These are phyloP conservation scores for Emys orbicularis DNA, from an alignment of 2,797 vertebrate genomes.

Conservation along the genomic window DNA sequence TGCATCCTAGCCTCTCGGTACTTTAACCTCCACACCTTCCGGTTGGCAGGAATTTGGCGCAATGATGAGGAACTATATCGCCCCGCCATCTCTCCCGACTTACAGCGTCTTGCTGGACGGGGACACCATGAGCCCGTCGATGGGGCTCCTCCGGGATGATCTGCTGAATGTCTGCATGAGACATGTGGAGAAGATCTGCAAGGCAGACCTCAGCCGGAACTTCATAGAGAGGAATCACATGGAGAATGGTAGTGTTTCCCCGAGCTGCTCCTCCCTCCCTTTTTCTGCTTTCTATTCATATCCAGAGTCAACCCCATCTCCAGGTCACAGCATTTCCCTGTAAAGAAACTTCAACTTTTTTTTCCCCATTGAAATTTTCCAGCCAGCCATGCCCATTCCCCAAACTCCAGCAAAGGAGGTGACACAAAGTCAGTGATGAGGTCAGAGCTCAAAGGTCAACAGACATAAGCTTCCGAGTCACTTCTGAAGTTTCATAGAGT, in stretches of 20 bases:
- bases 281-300: background rate
- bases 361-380: background rate
- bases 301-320: background rate
- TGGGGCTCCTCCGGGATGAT: constrained; percentile 82
- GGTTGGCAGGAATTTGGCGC: constrained; percentile 82
- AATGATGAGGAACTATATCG: constrained; percentile 83
- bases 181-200: constrained; percentile 84
- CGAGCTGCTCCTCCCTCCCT: background rate
- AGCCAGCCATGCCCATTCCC: background rate
- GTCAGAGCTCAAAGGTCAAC: background rate
- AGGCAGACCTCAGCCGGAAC: constrained; percentile 81
- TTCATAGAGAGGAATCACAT: constrained; percentile 85
- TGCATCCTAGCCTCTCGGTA: fast-evolving
- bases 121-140: constrained; percentile 83
- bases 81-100: constrained; percentile 83
- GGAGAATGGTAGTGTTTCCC: constrained; percentile 77
- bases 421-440: background rate
- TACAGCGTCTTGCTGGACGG: constrained; percentile 84
- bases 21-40: background rate
- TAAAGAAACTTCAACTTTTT: background rate
- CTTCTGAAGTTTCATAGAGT: background rate
- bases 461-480: background rate
- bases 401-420: background rate
- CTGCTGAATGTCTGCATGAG: constrained; percentile 83
- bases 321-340: background rate